Evolutionary conservation across 2,113 vertebrate genomes (phyloP).

Genomic region (Serilophus lunatus): DNA sequence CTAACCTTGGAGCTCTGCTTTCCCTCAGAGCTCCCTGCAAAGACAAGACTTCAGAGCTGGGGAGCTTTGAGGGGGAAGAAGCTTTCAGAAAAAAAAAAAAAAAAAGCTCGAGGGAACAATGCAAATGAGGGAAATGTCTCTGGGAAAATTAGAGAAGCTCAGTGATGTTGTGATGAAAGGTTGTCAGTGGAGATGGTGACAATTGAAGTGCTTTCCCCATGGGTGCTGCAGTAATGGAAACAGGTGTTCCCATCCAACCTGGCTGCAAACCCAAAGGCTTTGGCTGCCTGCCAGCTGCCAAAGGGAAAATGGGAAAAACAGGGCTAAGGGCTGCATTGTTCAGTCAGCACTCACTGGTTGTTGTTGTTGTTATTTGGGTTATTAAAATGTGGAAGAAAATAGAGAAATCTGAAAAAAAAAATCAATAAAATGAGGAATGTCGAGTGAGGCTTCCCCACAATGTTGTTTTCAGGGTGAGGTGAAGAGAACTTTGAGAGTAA

Average conservation of each 20-base stretch:
- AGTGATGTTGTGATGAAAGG: constrained; percentile 73
- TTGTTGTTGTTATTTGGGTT: neutral
- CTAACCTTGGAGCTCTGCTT: constrained; percentile 34
- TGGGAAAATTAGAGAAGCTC: constrained; percentile 68
- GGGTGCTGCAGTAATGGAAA: constrained; percentile 50
- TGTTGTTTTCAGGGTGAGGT: neutral
- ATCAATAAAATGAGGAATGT: fast-evolving
- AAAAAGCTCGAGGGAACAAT: constrained; percentile 47
- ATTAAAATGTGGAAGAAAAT: neutral
- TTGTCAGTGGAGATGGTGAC: constrained; percentile 69
- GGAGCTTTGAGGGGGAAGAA: constrained; percentile 47
- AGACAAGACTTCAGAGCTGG: constrained; percentile 51
- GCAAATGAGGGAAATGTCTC: constrained; percentile 61
- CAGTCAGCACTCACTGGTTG: fast-evolving
- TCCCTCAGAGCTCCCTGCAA: neutral
- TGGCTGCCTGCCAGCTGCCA: constrained; percentile 31
- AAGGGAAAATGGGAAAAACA: neutral
- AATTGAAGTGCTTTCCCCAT: constrained; percentile 65
- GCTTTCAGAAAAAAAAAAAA: neutral
- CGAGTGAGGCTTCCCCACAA: neutral
- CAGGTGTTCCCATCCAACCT: constrained; percentile 62
- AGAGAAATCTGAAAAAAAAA: neutral
- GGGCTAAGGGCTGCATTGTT: constrained; percentile 44
- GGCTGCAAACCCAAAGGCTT: neutral
- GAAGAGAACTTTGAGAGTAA: neutral